These are phyloP conservation scores for Cataglyphis rosenhaueri DNA, from an alignment of 2,888 invertebrate species.

Conservation along the genomic window DNA sequence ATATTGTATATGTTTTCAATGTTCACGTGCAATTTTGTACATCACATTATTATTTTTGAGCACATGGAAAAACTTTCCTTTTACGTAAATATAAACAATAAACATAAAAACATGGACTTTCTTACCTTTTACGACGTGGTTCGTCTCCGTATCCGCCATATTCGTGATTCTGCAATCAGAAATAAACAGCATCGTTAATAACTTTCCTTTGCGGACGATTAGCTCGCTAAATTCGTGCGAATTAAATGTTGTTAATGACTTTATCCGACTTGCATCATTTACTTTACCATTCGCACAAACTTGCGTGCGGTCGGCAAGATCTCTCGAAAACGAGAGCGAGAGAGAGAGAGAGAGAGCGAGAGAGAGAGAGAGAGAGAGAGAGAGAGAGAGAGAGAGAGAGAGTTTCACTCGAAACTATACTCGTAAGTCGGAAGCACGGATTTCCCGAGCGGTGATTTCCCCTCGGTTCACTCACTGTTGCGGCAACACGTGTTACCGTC, in stretches of 20 bases:
- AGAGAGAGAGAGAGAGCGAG: too few species aligned
- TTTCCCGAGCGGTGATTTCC: constrained; percentile 20
- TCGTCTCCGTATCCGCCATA: constrained; percentile 85
- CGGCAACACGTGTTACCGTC: constrained; percentile 44
- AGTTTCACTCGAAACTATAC: constrained; percentile 21
- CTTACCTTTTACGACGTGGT: constrained; percentile 84
- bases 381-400: too few species aligned
- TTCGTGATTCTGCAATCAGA: constrained; percentile 84
- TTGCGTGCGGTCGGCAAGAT: constrained; percentile 28
- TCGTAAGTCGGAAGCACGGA: constrained; percentile 39
- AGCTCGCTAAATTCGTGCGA: not conserved
- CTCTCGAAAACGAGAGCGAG: constrained; percentile 24
- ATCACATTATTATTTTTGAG: not conserved
- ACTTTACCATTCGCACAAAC: constrained; percentile 1
- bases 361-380: too few species aligned
- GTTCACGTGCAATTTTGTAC: not conserved
- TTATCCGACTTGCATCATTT: constrained; percentile 15
- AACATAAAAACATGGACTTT: not conserved
- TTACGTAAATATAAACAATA: not conserved
- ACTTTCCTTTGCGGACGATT: not conserved
- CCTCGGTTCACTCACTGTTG: not conserved
- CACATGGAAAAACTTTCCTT: not conserved
- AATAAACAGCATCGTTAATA: constrained; percentile 39
- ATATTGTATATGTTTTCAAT: not conserved
- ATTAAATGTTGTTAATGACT: constrained; percentile 5